Evolutionary conservation across 2,888 invertebrate genomes (phyloP).

Genomic region (Cantharis rustica): DNA sequence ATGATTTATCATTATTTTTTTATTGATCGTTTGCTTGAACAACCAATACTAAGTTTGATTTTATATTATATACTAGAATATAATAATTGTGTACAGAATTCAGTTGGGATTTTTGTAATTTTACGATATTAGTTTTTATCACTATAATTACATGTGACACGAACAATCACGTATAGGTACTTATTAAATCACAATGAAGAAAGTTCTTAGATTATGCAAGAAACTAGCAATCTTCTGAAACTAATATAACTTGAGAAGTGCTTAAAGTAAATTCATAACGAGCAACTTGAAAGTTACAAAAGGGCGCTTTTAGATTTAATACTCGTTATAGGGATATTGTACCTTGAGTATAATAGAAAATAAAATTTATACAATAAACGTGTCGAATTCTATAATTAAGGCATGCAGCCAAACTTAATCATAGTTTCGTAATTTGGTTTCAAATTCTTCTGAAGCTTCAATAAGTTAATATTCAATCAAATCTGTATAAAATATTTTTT

Average conservation of each 20-base stretch:
- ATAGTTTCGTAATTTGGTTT: neutral
- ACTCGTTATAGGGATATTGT: conserved; percentile 19
- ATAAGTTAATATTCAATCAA: no score
- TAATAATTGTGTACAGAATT: neutral
- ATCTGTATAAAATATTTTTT: no score
- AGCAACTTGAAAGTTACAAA: conserved; percentile 27
- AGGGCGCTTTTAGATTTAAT: conserved; percentile 28
- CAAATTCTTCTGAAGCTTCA: neutral
- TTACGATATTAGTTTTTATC: neutral
- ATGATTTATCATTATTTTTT: conserved; percentile 17
- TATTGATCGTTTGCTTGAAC: neutral
- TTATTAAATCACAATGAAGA: conserved; percentile 8
- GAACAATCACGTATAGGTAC: neutral
- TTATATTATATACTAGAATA: neutral
- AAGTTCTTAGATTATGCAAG: conserved; percentile 22
- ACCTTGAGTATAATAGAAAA: conserved; percentile 6
- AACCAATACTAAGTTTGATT: neutral
- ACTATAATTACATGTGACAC: conserved; percentile 3
- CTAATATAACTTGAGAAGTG: conserved; percentile 30
- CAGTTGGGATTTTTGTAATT: neutral
- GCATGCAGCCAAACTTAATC: neutral
- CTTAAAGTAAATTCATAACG: conserved; percentile 29
- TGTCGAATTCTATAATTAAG: neutral
- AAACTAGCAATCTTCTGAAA: conserved; percentile 27
- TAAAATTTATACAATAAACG: neutral